Evolutionary conservation across 1,140 invertebrate genomes (phyloP).

Genomic region (Lordiphosa stackelbergi): DNA sequence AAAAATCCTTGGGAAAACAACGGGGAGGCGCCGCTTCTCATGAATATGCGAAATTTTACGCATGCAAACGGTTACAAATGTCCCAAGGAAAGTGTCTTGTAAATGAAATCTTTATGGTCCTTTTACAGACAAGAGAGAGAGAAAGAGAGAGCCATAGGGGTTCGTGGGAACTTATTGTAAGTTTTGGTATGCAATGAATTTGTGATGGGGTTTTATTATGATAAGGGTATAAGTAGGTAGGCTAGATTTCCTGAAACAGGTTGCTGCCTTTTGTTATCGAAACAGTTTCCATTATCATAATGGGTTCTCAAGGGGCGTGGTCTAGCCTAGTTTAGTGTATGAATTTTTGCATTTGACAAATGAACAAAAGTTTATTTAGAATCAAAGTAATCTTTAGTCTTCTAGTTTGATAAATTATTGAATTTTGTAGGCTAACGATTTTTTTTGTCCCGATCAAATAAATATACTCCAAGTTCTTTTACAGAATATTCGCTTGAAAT

Average conservation of each 20-base stretch:
- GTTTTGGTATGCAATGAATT: slow-evolving; percentile 35
- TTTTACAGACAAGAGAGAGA: slow-evolving; percentile 20
- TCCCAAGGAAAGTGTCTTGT: slow-evolving; percentile 43
- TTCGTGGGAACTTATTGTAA: slow-evolving; percentile 48
- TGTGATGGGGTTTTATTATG: slow-evolving; percentile 21
- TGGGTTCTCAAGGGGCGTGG: slow-evolving; percentile 9
- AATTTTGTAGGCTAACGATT: too few relatives aligned
- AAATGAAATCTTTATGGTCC: slow-evolving; percentile 56
- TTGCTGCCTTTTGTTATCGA: slow-evolving; percentile 38
- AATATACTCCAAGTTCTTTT: too few relatives aligned
- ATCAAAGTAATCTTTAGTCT: too few relatives aligned
- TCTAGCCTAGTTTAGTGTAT: not conserved
- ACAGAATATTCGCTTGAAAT: too few relatives aligned
- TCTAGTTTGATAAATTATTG: too few relatives aligned
- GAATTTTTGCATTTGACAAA: not conserved
- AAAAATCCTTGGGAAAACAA: slow-evolving; percentile 30
- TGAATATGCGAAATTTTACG: slow-evolving; percentile 58
- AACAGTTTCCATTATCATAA: slow-evolving; percentile 40
- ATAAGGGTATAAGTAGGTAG: slow-evolving; percentile 15
- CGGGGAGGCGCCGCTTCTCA: slow-evolving; percentile 18
- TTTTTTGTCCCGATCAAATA: too few relatives aligned
- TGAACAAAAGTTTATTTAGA: not conserved
- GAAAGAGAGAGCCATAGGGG: not conserved
- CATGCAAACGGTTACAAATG: slow-evolving; percentile 56
- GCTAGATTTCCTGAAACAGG: slow-evolving; percentile 44